Evolutionary conservation across 2,888 invertebrate species (phyloP).

Genomic region (Harpalus rubripes): DNA sequence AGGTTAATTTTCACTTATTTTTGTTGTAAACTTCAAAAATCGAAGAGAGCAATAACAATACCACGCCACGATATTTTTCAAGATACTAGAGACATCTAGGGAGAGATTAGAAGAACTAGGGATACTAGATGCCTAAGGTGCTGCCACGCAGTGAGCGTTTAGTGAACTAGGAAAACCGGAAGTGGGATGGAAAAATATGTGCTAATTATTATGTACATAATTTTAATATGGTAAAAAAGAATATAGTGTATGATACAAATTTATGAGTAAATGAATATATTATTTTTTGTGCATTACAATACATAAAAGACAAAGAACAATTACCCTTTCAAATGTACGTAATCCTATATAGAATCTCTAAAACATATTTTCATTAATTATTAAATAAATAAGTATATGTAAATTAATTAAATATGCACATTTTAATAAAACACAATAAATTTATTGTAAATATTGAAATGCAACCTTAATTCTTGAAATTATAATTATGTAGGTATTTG

Average conservation of each 20-base stretch:
- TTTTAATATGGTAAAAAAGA: background rate
- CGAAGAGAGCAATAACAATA: conserved; percentile 55
- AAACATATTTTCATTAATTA: background rate
- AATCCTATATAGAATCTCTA: background rate
- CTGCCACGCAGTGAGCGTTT: conserved; percentile 11
- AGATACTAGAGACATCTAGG: conserved; percentile 13
- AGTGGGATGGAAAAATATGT: background rate
- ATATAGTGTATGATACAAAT: background rate
- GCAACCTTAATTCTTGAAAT: too few species aligned
- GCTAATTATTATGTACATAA: conserved; percentile 11
- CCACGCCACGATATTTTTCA: conserved; percentile 61
- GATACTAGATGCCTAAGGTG: background rate
- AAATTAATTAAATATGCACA: background rate
- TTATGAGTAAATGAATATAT: background rate
- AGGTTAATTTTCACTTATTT: conserved; percentile 35
- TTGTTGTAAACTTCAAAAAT: conserved; percentile 58
- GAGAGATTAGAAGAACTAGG: background rate
- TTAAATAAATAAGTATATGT: background rate
- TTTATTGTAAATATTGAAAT: too few species aligned
- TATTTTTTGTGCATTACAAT: background rate
- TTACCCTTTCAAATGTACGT: background rate
- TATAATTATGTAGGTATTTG: too few species aligned
- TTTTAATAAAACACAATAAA: background rate
- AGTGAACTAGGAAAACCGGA: background rate
- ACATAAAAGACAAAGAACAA: background rate